Conservation (phyloP, 2,888 invertebrate species). For the Chymomyza fuscimana region DNA sequence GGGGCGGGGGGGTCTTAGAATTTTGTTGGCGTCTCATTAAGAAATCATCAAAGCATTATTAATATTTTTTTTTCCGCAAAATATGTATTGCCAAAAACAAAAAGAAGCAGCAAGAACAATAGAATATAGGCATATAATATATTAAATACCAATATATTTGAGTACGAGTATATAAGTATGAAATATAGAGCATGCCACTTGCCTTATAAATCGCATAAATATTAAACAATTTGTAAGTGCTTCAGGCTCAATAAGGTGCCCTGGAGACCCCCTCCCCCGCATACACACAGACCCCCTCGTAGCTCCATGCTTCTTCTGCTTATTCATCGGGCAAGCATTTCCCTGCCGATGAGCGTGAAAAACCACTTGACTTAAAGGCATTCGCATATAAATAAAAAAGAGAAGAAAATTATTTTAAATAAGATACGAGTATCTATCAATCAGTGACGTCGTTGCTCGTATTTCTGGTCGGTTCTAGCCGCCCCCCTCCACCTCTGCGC, state of each 20-base stretch:
- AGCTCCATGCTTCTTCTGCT: neutral
- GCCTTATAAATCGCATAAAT: conserved; percentile 44
- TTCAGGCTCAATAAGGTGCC: conserved; percentile 12
- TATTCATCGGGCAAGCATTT: conserved; percentile 13
- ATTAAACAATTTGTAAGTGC: conserved; percentile 49
- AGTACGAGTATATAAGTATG: neutral
- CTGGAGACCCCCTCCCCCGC: neutral
- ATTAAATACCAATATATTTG: neutral
- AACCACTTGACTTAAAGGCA: conserved; percentile 16
- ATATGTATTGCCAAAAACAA: conserved; percentile 27
- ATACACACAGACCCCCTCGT: neutral
- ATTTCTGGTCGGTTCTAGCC: too few relatives aligned
- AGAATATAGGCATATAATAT: neutral
- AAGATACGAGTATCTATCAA: conserved; percentile 39
- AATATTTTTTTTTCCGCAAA: conserved; percentile 25
- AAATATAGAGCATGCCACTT: conserved; percentile 14
- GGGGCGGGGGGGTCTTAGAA: neutral
- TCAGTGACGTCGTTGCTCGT: conserved; percentile 30
- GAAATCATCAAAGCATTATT: conserved; percentile 27
- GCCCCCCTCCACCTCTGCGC: too few relatives aligned
- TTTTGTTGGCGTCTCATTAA: conserved; percentile 38
- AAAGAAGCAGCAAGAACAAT: conserved; percentile 12
- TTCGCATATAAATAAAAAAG: neutral
- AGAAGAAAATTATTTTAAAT: conserved; percentile 39
- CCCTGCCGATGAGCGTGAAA: conserved; percentile 49